Evolutionary conservation across 2,113 vertebrate species (phyloP).

Genomic region (Stictonetta naevosa): DNA sequence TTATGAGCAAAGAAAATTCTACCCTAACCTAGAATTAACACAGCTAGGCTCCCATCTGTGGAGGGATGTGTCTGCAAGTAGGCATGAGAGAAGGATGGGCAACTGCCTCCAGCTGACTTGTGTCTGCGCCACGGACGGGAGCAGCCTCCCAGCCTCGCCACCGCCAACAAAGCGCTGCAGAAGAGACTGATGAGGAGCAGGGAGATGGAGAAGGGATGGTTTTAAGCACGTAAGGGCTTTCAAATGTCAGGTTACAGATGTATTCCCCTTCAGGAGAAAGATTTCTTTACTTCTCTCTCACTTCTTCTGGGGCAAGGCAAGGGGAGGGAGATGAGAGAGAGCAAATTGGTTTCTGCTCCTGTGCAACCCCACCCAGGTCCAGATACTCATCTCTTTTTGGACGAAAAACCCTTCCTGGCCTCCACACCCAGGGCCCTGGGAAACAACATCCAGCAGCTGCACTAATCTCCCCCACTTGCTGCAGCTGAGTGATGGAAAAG

Average conservation of each 20-base stretch:
- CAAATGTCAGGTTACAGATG: background rate
- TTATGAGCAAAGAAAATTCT: background rate
- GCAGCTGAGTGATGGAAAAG: constrained; percentile 30
- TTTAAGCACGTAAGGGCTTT: background rate
- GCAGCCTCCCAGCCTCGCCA: background rate
- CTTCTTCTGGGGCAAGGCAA: background rate
- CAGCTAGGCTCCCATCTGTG: background rate
- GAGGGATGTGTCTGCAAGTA: too few species aligned
- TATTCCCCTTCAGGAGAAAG: constrained; percentile 13
- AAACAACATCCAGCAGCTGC: constrained; percentile 78
- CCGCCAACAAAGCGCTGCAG: background rate
- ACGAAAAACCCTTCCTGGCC: constrained; percentile 55
- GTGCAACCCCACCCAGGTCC: constrained; percentile 53
- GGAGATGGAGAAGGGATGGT: background rate
- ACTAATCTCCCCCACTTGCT: constrained; percentile 75
- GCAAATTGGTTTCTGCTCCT: constrained; percentile 48
- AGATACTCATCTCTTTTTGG: constrained; percentile 65
- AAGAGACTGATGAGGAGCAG: background rate
- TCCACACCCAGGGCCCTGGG: constrained; percentile 41
- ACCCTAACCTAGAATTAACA: background rate
- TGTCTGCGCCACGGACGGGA: background rate
- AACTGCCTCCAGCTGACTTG: background rate
- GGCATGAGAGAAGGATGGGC: background rate
- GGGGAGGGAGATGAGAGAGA: background rate
- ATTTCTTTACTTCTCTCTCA: constrained; percentile 43